Conservation (phyloP, 2,888 invertebrate species). For the Nymphalis polychloros region DNA sequence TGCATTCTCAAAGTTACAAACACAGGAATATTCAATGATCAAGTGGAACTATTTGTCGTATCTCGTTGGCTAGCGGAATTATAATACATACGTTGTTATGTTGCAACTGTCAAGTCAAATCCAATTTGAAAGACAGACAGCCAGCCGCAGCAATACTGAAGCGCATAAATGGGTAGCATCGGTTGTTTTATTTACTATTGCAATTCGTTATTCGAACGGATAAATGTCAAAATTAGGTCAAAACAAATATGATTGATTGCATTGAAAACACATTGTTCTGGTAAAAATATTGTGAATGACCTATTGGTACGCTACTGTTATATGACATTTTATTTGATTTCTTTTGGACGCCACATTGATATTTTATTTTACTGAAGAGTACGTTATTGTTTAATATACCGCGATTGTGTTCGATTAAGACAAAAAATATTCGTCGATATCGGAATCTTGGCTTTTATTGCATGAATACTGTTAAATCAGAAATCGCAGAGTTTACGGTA, state of each 20-base stretch:
- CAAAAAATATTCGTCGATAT: no score
- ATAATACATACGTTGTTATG: constrained; percentile 9
- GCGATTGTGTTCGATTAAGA: no score
- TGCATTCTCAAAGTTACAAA: constrained; percentile 16
- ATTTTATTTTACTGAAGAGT: no score
- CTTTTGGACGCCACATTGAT: no score
- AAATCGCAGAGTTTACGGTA: no score
- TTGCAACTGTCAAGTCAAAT: constrained; percentile 16
- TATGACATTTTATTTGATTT: no score
- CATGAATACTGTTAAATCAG: no score
- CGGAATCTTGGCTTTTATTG: no score
- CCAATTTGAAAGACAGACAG: constrained; percentile 17
- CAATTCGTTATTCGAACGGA: neutral
- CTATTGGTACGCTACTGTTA: no score
- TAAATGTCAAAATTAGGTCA: constrained; percentile 2
- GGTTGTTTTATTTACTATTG: constrained; percentile 7
- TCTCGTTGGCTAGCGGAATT: constrained; percentile 4
- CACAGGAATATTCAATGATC: constrained; percentile 12
- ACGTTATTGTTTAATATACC: no score
- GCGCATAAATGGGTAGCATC: constrained; percentile 2
- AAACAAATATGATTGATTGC: neutral
- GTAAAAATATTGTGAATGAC: neutral
- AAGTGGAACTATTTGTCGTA: constrained; percentile 9
- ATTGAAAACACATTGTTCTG: neutral
- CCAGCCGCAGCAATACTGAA: neutral